phyloP scores from a whole-genome alignment of 37 sponge, comb jelly and placozoan genomes.

The Eunapius fragilis region DNA sequence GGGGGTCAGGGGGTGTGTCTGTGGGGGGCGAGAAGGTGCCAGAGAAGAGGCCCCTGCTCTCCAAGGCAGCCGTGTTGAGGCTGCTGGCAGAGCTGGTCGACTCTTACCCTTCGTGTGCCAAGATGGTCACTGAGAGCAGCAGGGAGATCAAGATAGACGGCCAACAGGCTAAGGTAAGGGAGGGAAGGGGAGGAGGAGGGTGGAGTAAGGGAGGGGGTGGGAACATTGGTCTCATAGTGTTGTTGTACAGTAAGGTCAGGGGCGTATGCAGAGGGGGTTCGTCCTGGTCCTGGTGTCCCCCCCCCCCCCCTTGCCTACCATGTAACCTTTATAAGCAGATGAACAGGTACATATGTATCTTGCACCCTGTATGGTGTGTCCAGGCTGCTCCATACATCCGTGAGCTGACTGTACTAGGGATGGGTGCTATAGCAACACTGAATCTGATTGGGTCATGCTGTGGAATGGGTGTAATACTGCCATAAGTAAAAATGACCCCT shows the following conservation, averaged over 20 bases:
- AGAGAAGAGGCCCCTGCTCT: slow-evolving; percentile 59
- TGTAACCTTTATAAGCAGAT: no score
- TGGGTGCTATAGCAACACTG: slow-evolving; percentile 42
- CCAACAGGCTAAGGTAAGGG: slow-evolving; percentile 46
- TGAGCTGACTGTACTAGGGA: slow-evolving; percentile 48
- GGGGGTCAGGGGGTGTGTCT: background rate
- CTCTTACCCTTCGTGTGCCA: slow-evolving; percentile 77
- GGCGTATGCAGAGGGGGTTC: no score
- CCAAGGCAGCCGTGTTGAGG: slow-evolving; percentile 81
- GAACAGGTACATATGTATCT: no score
- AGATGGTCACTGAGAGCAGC: slow-evolving; percentile 44
- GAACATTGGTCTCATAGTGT: no score
- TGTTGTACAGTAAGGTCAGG: no score
- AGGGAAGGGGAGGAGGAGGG: background rate
- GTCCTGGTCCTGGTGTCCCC: no score
- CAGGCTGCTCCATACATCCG: background rate
- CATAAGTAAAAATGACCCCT: no score
- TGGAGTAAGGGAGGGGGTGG: no score
- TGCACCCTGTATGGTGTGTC: background rate
- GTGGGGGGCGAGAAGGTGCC: background rate
- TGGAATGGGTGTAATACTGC: background rate
- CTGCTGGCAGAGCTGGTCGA: slow-evolving; percentile 89
- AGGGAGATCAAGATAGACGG: slow-evolving; percentile 43
- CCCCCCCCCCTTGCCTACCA: no score
- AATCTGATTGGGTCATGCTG: background rate